Percentiles rank a stretch among this genome's conserved stretches.
Conservation (phyloP, 2,888 invertebrate genomes). For the Cataglyphis cursor region DNA sequence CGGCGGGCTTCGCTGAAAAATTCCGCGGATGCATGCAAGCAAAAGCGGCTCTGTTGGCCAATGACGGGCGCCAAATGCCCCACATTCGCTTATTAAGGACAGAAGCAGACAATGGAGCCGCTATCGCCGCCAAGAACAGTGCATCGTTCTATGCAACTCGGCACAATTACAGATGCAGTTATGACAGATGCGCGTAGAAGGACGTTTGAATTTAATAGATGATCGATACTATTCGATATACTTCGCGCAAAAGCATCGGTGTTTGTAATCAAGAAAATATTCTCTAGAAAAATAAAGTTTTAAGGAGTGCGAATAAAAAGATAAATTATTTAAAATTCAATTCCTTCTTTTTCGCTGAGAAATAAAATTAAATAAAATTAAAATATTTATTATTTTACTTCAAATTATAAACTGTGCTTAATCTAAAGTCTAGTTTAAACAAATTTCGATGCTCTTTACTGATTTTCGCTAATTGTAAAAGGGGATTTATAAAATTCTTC, state of each 20-base stretch:
- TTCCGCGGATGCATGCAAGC: background rate
- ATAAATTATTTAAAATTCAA: background rate
- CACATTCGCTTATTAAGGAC: slow-evolving; percentile 71
- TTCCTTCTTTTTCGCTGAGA: background rate
- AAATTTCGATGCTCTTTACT: background rate
- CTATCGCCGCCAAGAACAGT: slow-evolving; percentile 10
- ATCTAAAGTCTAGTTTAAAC: background rate
- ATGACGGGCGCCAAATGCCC: slow-evolving; percentile 65
- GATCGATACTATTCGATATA: background rate
- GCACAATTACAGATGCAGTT: background rate
- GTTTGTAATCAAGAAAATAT: background rate
- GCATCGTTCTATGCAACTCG: slow-evolving; percentile 13
- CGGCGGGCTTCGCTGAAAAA: slow-evolving; percentile 7
- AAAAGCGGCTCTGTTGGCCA: slow-evolving; percentile 40
- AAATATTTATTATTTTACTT: background rate
- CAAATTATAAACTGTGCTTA: background rate
- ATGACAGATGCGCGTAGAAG: background rate
- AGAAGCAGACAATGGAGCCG: slow-evolving; percentile 20
- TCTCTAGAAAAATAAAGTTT: background rate
- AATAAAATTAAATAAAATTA: background rate
- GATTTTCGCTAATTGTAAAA: background rate
- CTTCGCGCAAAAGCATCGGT: background rate
- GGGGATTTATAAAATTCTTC: background rate
- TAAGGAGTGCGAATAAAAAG: background rate
- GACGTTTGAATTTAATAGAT: slow-evolving; percentile 4